phyloP scores from a whole-genome alignment of 1,140 invertebrate species.

The Procambarus clarkii region DNA sequence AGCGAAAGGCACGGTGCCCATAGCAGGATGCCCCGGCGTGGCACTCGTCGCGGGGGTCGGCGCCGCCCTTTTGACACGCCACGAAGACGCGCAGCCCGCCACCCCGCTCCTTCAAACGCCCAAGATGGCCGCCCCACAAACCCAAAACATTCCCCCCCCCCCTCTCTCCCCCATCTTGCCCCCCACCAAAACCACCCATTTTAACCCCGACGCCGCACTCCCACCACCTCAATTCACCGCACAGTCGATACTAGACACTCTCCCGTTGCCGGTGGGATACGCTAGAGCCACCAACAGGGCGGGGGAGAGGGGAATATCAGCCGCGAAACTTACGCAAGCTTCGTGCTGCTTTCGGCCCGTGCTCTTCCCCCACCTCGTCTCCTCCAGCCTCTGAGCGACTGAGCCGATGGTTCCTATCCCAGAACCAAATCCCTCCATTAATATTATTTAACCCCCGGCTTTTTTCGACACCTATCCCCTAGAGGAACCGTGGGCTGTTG shows the following conservation, averaged over 20 bases:
- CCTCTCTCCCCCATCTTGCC: background rate
- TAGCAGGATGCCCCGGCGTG: conserved; percentile 24
- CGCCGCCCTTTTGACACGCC: conserved; percentile 59
- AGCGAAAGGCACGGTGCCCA: conserved; percentile 34
- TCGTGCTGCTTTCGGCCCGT: conserved; percentile 58
- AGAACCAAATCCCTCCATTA: no score
- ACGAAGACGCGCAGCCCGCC: conserved; percentile 31
- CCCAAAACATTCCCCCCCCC: conserved; percentile 54
- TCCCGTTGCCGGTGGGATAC: background rate
- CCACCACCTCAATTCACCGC: background rate
- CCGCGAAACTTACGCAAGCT: conserved; percentile 65
- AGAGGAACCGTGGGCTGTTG: background rate
- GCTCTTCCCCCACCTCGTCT: conserved; percentile 63
- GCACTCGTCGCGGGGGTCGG: conserved; percentile 50
- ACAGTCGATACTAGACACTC: background rate
- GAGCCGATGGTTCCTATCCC: conserved; percentile 52
- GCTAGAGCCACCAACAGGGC: background rate
- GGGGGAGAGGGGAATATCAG: background rate
- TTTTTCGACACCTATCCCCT: background rate
- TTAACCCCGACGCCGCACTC: background rate
- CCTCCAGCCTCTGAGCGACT: conserved; percentile 58
- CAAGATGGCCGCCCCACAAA: conserved; percentile 50
- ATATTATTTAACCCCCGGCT: background rate
- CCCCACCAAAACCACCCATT: background rate
- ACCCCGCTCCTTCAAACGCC: conserved; percentile 62